Percentiles rank a stretch among this genome's conserved stretches.
Conservation (phyloP, 2,888 invertebrate species). For the Pterobdella sp. region DNA sequence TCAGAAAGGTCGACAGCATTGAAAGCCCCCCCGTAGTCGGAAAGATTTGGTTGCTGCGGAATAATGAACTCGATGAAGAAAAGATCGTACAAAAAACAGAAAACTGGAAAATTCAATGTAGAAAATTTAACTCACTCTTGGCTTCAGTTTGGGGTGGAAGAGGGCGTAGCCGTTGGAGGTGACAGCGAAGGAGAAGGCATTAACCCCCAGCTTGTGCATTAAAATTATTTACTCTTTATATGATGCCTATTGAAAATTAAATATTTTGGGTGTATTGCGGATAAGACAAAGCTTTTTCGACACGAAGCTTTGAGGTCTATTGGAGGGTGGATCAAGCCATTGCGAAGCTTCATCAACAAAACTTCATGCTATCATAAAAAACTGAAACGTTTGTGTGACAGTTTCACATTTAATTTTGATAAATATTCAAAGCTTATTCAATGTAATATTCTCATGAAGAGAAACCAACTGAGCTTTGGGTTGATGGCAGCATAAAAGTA, state of each 20-base stretch:
- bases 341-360: too few species aligned
- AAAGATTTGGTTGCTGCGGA: conserved; percentile 30
- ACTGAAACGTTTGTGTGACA: too few species aligned
- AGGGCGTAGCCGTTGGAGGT: conserved; percentile 92
- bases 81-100: too few species aligned
- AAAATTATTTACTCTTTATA: background rate
- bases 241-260: background rate
- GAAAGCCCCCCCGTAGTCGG: conserved; percentile 23
- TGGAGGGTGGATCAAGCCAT: too few species aligned
- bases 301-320: background rate
- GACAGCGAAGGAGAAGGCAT: conserved; percentile 88
- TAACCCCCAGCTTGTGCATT: conserved; percentile 73
- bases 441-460: too few species aligned
- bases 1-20: conserved; percentile 27
- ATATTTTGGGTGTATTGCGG: background rate
- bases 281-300: background rate
- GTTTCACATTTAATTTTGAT: too few species aligned
- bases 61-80: too few species aligned
- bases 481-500: too few species aligned
- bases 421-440: too few species aligned
- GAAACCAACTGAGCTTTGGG: too few species aligned
- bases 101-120: too few species aligned
- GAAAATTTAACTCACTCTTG: conserved; percentile 61
- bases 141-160: conserved; percentile 87
- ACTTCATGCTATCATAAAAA: too few species aligned